Conservation (phyloP, 2,113 vertebrate genomes). For the Isurus oxyrinchus region DNA sequence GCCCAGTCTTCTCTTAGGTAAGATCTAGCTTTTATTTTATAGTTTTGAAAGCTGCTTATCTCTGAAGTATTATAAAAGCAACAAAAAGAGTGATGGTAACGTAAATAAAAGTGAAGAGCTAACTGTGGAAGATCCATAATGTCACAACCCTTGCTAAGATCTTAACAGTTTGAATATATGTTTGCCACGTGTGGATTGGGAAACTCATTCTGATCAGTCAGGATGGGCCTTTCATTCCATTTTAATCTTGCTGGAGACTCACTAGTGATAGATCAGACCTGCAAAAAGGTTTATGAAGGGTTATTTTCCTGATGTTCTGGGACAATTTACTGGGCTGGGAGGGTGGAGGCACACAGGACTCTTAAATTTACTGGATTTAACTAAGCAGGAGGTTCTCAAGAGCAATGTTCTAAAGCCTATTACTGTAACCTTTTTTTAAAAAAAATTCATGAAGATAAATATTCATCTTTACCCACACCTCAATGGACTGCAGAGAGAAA, state of each 20-base stretch:
- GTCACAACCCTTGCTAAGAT: constrained; percentile 55
- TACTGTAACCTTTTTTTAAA: not conserved
- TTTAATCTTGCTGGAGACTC: not conserved
- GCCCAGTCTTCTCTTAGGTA: no score
- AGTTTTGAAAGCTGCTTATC: not conserved
- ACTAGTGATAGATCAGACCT: not conserved
- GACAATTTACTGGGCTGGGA: not conserved
- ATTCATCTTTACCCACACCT: not conserved
- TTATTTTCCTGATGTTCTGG: not conserved
- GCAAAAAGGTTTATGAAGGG: not conserved
- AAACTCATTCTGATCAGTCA: constrained; percentile 51
- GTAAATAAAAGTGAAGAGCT: constrained; percentile 56
- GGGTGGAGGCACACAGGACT: not conserved
- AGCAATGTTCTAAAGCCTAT: not conserved
- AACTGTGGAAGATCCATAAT: constrained; percentile 58
- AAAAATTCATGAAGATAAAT: not conserved
- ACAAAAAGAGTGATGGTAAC: constrained; percentile 62
- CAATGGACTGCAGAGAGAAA: not conserved
- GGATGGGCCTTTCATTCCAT: not conserved
- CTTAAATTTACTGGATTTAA: not conserved
- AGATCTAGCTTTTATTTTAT: not conserved
- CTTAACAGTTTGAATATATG: constrained; percentile 20
- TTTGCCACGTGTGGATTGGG: not conserved
- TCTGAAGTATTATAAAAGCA: constrained; percentile 55
- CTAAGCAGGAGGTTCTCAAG: not conserved